A percentile compares a stretch with the other conserved stretches of the same genome.
phyloP scores from a whole-genome alignment of 2,113 vertebrate genomes.

The Notothenia coriiceps region DNA sequence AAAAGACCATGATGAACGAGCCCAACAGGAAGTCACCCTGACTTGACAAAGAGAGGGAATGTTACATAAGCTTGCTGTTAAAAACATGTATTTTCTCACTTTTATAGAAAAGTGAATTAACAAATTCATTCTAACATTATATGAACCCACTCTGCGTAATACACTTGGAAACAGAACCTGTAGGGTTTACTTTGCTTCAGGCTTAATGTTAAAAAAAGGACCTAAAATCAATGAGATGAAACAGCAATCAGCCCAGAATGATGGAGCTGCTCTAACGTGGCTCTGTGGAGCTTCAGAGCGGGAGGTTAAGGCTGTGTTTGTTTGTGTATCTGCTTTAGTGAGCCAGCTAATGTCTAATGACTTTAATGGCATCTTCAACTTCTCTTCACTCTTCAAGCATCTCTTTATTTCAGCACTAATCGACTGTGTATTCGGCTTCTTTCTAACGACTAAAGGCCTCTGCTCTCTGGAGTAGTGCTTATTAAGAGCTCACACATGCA shows the following conservation, averaged over 20 bases:
- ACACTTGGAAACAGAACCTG: neutral
- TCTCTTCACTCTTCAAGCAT: constrained; percentile 12
- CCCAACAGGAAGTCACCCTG: constrained; percentile 15
- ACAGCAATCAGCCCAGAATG: constrained; percentile 27
- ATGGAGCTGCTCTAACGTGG: neutral
- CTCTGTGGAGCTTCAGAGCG: constrained; percentile 17
- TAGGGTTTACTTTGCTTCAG: constrained; percentile 20
- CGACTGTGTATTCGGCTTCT: constrained; percentile 13
- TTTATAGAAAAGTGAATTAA: too few relatives aligned
- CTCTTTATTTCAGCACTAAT: constrained; percentile 18
- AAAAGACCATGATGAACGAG: constrained; percentile 43
- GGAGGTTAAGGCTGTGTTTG: neutral
- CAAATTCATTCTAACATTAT: too few relatives aligned
- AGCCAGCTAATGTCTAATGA: constrained; percentile 11
- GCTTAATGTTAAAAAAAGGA: constrained; percentile 2
- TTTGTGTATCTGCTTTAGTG: neutral
- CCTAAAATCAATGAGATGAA: constrained; percentile 37
- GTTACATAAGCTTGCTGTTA: constrained; percentile 6
- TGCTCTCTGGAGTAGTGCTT: constrained; percentile 25
- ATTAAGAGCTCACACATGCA: constrained; percentile 20
- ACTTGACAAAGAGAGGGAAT: neutral
- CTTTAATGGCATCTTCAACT: constrained; percentile 29
- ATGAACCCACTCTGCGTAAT: neutral
- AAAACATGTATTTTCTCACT: neutral
- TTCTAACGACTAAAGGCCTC: constrained; percentile 18